A percentile compares a stretch with the other conserved stretches of the same genome.
Evolutionary conservation across 1,140 invertebrate species (phyloP).

Genomic region (Cotesia vestalis): DNA sequence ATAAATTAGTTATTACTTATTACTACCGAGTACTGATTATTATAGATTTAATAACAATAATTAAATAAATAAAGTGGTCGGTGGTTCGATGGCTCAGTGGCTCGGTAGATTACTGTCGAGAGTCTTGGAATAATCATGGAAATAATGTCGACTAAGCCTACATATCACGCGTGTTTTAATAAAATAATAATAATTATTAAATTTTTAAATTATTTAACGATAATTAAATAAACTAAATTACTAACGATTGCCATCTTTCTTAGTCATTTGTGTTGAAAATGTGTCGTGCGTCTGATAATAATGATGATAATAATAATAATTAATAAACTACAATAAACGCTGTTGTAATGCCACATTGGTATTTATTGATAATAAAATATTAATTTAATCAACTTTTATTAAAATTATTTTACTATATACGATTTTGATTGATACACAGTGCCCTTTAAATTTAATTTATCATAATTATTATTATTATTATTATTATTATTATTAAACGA

Average conservation of each 20-base stretch:
- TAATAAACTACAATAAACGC: constrained; percentile 3
- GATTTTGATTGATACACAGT: constrained; percentile 43
- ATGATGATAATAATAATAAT: background rate
- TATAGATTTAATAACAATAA: background rate
- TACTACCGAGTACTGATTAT: background rate
- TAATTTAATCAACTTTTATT: no score
- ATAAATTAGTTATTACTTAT: constrained; percentile 16
- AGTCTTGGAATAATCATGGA: no score
- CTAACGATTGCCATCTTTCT: constrained; percentile 62
- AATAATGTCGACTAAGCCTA: no score
- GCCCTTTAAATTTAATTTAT: constrained; percentile 65
- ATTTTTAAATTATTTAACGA: no score
- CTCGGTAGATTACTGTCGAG: background rate
- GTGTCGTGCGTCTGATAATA: constrained; percentile 44
- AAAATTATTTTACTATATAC: no score
- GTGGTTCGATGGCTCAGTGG: no score
- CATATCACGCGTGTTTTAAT: no score
- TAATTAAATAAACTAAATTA: no score
- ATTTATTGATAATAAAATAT: constrained; percentile 41
- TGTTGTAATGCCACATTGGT: constrained; percentile 58
- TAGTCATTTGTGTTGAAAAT: constrained; percentile 65
- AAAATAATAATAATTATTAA: no score
- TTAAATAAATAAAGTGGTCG: no score
- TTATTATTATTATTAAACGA: constrained; percentile 18
- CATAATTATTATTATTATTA: constrained; percentile 63